Percentiles rank a stretch among this genome's conserved stretches.
phyloP scores from a whole-genome alignment of 2,797 vertebrate species.

The Lagodon rhomboides region DNA sequence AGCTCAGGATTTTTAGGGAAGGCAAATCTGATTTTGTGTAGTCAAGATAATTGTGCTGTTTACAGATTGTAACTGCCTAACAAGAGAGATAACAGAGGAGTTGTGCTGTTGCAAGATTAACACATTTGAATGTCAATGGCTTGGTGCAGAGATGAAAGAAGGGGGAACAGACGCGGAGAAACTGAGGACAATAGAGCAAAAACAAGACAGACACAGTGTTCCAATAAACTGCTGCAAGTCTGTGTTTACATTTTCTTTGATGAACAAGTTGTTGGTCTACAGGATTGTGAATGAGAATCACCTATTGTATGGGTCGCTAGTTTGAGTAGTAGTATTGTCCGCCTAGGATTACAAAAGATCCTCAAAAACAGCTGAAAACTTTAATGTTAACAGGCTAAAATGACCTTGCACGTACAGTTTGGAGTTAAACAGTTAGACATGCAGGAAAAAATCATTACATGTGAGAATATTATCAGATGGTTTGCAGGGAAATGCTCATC shows the following conservation, averaged over 20 bases:
- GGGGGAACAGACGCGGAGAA: neutral
- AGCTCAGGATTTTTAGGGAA: conserved; percentile 17
- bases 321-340: neutral
- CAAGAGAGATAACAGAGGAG: neutral
- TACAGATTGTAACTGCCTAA: neutral
- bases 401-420: neutral
- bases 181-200: conserved; percentile 4
- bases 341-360: neutral
- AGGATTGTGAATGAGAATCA: neutral
- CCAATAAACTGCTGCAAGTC: neutral
- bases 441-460: neutral
- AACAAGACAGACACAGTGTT: neutral
- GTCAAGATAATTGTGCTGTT: neutral
- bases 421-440: neutral
- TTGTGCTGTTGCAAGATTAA: conserved; percentile 18
- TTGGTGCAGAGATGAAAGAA: conserved; percentile 16
- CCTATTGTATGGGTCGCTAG: neutral
- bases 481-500: conserved; percentile 1
- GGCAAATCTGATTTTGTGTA: neutral
- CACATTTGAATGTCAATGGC: conserved; percentile 36
- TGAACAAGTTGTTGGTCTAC: neutral
- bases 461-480: neutral
- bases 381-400: neutral
- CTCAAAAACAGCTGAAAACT: neutral
- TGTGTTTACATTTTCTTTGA: conserved; percentile 23